phyloP scores from a whole-genome alignment of 2,797 vertebrate genomes.

The Tragelaphus oryx region DNA sequence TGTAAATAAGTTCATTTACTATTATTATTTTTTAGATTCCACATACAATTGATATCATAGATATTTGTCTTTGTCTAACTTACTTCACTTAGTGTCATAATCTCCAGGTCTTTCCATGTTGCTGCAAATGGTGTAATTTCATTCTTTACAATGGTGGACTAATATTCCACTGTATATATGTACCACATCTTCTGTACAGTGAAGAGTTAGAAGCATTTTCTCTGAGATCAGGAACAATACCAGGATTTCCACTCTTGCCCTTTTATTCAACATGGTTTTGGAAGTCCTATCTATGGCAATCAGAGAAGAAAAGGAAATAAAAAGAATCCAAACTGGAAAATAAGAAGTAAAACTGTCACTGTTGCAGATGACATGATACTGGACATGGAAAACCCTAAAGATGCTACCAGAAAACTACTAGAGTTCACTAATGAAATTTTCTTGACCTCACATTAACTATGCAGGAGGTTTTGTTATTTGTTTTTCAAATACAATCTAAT shows the following conservation, averaged over 20 bases:
- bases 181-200: background rate
- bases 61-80: background rate
- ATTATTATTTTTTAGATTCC: background rate
- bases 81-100: background rate
- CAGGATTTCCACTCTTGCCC: background rate
- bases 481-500: background rate
- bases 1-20: background rate
- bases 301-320: background rate
- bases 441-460: background rate
- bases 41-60: background rate
- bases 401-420: background rate
- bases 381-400: background rate
- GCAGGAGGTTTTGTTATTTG: background rate
- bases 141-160: background rate
- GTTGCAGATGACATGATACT: background rate
- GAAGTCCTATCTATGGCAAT: background rate
- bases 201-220: background rate
- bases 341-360: background rate
- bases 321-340: background rate
- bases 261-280: background rate
- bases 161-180: background rate
- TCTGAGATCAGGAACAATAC: background rate
- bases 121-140: background rate
- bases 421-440: background rate
- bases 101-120: background rate